phyloP scores from a whole-genome alignment of 1,140 invertebrate species.

The Hylaeus anthracinus region DNA sequence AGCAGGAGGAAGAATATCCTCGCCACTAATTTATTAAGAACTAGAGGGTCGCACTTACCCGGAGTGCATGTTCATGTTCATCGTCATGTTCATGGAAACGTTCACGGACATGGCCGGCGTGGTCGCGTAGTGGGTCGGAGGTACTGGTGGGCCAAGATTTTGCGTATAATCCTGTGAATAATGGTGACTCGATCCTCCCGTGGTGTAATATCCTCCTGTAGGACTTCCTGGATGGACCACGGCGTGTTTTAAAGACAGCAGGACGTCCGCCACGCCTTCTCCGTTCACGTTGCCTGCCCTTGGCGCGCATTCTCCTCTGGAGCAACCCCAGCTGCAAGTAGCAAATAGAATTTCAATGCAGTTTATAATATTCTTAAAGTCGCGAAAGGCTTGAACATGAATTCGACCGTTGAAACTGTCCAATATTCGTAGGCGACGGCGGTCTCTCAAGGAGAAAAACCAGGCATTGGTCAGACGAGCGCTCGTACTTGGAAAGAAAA shows the following conservation, averaged over 20 bases:
- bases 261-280: slow-evolving; percentile 90
- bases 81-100: slow-evolving; percentile 98
- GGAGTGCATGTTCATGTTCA: slow-evolving; percentile 89
- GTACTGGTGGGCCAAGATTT: slow-evolving; percentile 73
- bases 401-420: too few species aligned
- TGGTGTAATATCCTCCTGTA: slow-evolving; percentile 77
- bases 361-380: too few species aligned
- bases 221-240: slow-evolving; percentile 89
- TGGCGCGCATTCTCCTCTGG: slow-evolving; percentile 76
- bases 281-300: slow-evolving; percentile 75
- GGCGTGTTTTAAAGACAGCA: slow-evolving; percentile 92
- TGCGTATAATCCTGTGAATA: slow-evolving; percentile 79
- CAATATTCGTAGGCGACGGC: too few species aligned
- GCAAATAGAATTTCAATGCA: too few species aligned
- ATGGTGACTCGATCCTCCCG: slow-evolving; percentile 73
- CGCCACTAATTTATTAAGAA: too few species aligned
- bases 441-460: slow-evolving; percentile 8
- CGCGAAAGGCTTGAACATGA: too few species aligned
- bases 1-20: too few species aligned
- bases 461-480: background rate
- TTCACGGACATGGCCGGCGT: slow-evolving; percentile 93
- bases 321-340: slow-evolving; percentile 75
- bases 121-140: slow-evolving; percentile 81
- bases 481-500: too few species aligned
- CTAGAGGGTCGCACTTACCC: slow-evolving; percentile 73